Evolutionary conservation across 2,888 invertebrate genomes (phyloP).

Genomic region (Drosophila setosimentum): DNA sequence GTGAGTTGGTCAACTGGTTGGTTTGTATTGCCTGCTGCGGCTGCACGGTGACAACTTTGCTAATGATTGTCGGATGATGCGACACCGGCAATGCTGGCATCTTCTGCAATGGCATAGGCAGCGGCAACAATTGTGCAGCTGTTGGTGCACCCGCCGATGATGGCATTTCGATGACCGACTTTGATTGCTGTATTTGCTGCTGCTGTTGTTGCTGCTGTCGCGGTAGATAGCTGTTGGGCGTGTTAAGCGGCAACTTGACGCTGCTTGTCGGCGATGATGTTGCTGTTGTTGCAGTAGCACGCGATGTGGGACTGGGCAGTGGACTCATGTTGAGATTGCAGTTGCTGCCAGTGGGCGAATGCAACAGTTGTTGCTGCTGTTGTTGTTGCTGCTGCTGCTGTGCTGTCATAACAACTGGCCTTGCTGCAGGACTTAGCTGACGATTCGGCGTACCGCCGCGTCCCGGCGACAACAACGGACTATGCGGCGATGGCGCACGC

Average conservation of each 20-base stretch:
- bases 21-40: conserved; percentile 81
- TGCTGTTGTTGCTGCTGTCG: conserved; percentile 49
- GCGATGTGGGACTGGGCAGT: conserved; percentile 83
- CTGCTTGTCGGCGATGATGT: conserved; percentile 68
- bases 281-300: conserved; percentile 56
- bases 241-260: conserved; percentile 53
- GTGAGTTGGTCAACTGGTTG: conserved; percentile 62
- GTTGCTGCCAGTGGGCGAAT: conserved; percentile 39
- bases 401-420: conserved; percentile 25
- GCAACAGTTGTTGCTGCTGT: conserved; percentile 48
- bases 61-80: conserved; percentile 81
- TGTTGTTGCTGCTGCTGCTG: conserved; percentile 53
- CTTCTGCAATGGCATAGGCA: conserved; percentile 79
- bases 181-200: conserved; percentile 69
- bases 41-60: conserved; percentile 83
- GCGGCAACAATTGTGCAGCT: conserved; percentile 64
- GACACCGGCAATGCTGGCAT: conserved; percentile 74
- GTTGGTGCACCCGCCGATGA: conserved; percentile 20
- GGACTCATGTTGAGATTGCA: conserved; percentile 66
- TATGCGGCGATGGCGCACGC: conserved; percentile 83
- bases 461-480: conserved; percentile 79
- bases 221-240: conserved; percentile 61
- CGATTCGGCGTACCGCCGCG: conserved; percentile 73
- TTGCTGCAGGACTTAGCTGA: conserved; percentile 66
- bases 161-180: conserved; percentile 84